phyloP scores from a whole-genome alignment of 2,113 vertebrate species.

The Leucoraja erinaceus region DNA sequence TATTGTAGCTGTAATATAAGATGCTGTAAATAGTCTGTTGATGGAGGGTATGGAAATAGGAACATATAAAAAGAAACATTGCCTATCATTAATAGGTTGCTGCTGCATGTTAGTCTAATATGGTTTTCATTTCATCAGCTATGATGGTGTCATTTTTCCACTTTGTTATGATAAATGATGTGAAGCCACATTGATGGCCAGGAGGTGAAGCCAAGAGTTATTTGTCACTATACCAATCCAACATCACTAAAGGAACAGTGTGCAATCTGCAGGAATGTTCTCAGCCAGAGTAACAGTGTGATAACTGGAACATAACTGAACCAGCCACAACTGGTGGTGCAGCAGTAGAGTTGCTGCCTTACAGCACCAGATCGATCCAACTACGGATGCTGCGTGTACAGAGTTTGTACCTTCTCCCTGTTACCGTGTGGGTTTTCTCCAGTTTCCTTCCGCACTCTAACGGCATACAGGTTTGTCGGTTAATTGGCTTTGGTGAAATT shows the following conservation, averaged over 20 bases:
- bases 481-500: too few relatives aligned
- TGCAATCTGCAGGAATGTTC: neutral
- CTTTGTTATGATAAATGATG: neutral
- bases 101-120: neutral
- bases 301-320: neutral
- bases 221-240: conserved; percentile 4
- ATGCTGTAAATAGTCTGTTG: neutral
- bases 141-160: neutral
- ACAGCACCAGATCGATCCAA: too few relatives aligned
- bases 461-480: too few relatives aligned
- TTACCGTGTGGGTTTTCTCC: too few relatives aligned
- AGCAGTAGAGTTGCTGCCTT: too few relatives aligned
- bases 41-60: neutral
- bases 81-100: neutral
- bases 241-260: neutral
- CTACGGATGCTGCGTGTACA: too few relatives aligned
- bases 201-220: neutral
- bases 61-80: neutral
- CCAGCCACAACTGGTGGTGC: too few relatives aligned
- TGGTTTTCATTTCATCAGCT: conserved; percentile 11
- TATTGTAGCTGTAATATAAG: neutral
- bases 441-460: too few relatives aligned
- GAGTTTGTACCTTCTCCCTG: too few relatives aligned
- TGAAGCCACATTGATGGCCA: neutral
- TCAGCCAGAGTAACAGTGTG: neutral